Conservation (phyloP, 2,888 invertebrate species). For the Tetheella fluctuosa region DNA sequence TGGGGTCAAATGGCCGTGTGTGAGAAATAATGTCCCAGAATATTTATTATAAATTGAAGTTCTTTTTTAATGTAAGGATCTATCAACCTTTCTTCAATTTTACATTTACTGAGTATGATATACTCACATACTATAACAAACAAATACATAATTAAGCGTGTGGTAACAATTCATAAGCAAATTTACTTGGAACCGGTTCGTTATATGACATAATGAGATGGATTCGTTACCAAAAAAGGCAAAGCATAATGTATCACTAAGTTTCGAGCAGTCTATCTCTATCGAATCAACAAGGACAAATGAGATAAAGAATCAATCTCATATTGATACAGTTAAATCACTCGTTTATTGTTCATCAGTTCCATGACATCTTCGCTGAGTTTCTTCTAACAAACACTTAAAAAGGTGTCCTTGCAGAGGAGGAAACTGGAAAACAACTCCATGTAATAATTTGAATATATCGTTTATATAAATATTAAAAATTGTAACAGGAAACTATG, state of each 20-base stretch:
- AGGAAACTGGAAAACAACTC: too few species aligned
- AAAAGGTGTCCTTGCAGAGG: too few species aligned
- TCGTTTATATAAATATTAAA: not conserved
- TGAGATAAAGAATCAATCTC: not conserved
- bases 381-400: too few species aligned
- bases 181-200: not conserved
- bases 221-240: not conserved
- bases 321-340: not conserved
- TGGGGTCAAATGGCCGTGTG: too few species aligned
- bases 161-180: not conserved
- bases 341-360: too few species aligned
- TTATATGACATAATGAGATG: not conserved
- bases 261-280: not conserved
- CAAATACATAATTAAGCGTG: not conserved
- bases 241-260: not conserved
- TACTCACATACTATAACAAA: not conserved
- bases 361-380: too few species aligned
- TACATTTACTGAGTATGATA: too few species aligned
- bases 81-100: too few species aligned
- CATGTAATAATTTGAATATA: too few species aligned
- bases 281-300: not conserved
- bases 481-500: not conserved
- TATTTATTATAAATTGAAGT: not conserved
- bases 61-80: too few species aligned
- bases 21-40: not conserved